A percentile compares a stretch with the other conserved stretches of the same genome.
These are phyloP conservation scores for Timandra comae DNA, from an alignment of 2,888 invertebrate species.

Conservation along the genomic window DNA sequence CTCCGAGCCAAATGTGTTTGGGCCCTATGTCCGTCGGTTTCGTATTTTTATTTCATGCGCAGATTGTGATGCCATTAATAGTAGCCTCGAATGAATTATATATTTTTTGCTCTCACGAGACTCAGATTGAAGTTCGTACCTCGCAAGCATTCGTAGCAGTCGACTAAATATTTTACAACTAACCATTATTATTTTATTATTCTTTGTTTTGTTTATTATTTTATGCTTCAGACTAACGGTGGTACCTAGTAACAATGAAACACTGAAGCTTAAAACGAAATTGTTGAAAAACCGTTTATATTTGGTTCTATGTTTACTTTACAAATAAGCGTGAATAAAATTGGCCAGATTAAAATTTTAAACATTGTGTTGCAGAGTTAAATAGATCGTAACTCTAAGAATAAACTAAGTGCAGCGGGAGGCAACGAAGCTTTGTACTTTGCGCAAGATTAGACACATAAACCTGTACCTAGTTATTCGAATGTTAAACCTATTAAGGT, in stretches of 20 bases:
- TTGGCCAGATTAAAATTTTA: conserved; percentile 39
- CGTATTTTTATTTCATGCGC: conserved; percentile 58
- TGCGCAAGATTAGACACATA: conserved; percentile 55
- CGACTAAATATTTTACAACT: conserved; percentile 14
- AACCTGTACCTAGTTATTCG: conserved; percentile 37
- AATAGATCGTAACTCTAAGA: conserved; percentile 55
- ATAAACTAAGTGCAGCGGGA: conserved; percentile 45
- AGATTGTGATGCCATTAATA: conserved; percentile 53
- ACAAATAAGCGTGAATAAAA: conserved; percentile 32
- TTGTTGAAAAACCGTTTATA: too few species aligned
- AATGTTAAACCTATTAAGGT: conserved; percentile 31
- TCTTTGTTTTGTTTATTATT: conserved; percentile 6
- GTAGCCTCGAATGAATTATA: conserved; percentile 34
- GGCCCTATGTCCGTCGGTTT: conserved; percentile 37
- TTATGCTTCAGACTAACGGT: too few species aligned
- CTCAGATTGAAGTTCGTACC: conserved; percentile 16
- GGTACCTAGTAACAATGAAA: too few species aligned
- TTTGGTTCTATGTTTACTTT: conserved; percentile 9
- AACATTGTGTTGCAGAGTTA: conserved; percentile 31
- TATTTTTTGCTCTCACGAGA: conserved; percentile 23
- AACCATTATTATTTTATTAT: conserved; percentile 8
- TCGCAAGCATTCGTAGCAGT: conserved; percentile 10
- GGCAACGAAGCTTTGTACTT: conserved; percentile 35
- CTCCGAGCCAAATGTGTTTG: conserved; percentile 49
- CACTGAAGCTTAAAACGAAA: conserved; percentile 7